Conservation (phyloP, 1,140 invertebrate species). For the Phthorimaea operculella region DNA sequence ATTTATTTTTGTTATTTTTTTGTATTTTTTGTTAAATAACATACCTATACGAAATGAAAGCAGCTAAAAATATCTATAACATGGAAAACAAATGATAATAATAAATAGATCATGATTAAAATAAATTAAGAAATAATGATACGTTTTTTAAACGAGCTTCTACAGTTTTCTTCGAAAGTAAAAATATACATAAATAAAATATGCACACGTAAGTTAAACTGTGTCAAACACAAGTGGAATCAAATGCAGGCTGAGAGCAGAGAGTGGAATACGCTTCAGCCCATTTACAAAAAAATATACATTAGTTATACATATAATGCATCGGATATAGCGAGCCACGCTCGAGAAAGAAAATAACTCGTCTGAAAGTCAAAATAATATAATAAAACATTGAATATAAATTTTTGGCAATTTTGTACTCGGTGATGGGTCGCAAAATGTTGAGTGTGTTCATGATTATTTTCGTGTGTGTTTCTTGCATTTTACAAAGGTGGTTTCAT, state of each 20-base stretch:
- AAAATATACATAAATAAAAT: not conserved
- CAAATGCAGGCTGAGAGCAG: not conserved
- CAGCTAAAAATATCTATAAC: too few relatives aligned
- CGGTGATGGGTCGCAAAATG: constrained; percentile 43
- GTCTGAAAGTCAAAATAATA: not conserved
- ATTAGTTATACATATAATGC: not conserved
- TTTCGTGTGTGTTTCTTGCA: too few relatives aligned
- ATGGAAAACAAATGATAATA: too few relatives aligned
- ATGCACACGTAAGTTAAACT: not conserved
- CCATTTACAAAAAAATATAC: not conserved
- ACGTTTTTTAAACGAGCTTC: too few relatives aligned
- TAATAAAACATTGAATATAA: constrained; percentile 15
- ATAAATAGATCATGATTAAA: too few relatives aligned
- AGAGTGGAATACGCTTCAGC: not conserved
- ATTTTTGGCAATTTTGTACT: constrained; percentile 67
- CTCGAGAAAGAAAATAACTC: constrained; percentile 4
- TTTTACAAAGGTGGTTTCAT: too few relatives aligned
- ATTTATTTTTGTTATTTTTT: too few relatives aligned
- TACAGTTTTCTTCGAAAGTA: too few relatives aligned
- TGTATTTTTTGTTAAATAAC: too few relatives aligned
- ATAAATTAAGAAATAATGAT: too few relatives aligned
- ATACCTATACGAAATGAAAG: too few relatives aligned
- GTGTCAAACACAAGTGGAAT: not conserved
- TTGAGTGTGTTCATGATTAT: too few relatives aligned
- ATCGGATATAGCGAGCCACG: not conserved